Percentiles rank a stretch among this genome's conserved stretches.
Conservation (phyloP, 2,888 invertebrate genomes). For the Odontothrips loti region DNA sequence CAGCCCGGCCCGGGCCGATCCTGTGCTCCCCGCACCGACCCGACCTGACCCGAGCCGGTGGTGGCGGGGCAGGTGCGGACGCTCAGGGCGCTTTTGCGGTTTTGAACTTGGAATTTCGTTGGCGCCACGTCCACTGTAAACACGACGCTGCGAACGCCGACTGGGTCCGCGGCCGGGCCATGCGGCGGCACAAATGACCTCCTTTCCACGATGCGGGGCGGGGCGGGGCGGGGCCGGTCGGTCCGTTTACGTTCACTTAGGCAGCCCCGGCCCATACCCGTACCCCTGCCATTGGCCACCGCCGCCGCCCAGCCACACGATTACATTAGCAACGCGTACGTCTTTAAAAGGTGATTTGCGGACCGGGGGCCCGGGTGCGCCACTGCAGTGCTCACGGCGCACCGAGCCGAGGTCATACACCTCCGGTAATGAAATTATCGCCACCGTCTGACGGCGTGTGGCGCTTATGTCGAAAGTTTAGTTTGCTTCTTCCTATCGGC, state of each 20-base stretch:
- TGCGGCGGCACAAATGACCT: neutral
- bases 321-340: neutral
- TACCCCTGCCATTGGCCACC: too few relatives aligned
- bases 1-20: neutral
- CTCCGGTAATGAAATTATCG: too few relatives aligned
- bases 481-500: too few relatives aligned
- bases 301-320: neutral
- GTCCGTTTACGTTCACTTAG: neutral
- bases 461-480: too few relatives aligned
- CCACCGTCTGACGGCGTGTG: too few relatives aligned
- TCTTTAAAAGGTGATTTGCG: neutral
- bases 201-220: neutral
- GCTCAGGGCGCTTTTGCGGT: neutral
- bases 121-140: neutral
- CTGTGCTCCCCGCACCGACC: neutral
- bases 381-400: too few relatives aligned
- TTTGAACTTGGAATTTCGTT: neutral
- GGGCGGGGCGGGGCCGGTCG: neutral
- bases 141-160: neutral
- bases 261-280: too few relatives aligned
- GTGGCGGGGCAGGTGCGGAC: neutral
- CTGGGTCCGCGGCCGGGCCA: too few relatives aligned
- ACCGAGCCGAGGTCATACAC: too few relatives aligned
- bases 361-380: neutral
- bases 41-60: neutral